A percentile compares a stretch with the other conserved stretches of the same genome.
Evolutionary conservation across 2,113 vertebrate genomes (phyloP).

Genomic region (Geococcyx californianus): DNA sequence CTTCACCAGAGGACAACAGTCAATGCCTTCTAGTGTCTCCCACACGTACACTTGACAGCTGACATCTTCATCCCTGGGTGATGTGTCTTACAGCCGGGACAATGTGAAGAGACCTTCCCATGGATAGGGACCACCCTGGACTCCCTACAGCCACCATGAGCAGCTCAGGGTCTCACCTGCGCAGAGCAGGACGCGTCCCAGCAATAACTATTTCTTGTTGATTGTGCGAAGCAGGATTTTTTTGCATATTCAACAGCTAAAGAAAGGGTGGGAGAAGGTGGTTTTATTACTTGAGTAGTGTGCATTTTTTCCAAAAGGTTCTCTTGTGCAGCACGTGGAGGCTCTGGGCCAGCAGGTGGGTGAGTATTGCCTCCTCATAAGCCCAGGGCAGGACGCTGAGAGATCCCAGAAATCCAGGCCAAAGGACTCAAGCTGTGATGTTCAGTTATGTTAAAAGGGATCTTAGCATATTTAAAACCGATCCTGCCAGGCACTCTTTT

Average conservation of each 20-base stretch:
- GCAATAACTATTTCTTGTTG: not conserved
- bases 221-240: not conserved
- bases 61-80: not conserved
- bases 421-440: not conserved
- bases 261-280: not conserved
- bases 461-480: not conserved
- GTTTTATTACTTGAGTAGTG: not conserved
- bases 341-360: not conserved
- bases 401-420: not conserved
- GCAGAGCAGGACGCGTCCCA: not conserved
- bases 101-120: not conserved
- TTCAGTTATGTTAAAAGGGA: not conserved
- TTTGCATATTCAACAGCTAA: not conserved
- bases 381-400: not conserved
- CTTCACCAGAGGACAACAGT: not conserved
- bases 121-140: not conserved
- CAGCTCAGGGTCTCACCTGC: not conserved
- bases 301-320: not conserved
- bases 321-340: not conserved
- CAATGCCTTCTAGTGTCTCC: accelerated
- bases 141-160: not conserved
- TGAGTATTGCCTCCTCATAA: not conserved
- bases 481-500: not conserved
- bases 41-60: not conserved
- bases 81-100: not conserved